Conservation (phyloP, 2,888 invertebrate genomes). For the Disparrhopalites patrizii region DNA sequence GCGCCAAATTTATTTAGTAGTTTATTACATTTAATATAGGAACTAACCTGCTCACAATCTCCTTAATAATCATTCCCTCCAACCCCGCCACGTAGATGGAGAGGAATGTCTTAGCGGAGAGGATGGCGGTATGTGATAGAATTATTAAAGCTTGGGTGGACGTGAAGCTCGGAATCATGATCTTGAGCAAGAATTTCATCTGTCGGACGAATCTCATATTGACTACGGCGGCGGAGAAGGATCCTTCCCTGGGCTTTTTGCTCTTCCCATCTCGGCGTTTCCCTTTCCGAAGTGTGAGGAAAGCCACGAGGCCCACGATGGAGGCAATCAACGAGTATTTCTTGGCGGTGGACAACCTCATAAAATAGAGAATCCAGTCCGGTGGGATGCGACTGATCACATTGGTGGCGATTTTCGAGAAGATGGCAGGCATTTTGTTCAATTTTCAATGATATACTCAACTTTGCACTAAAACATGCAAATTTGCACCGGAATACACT, state of each 20-base stretch:
- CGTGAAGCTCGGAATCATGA: slow-evolving; percentile 82
- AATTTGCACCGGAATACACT: no score
- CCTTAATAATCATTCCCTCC: slow-evolving; percentile 89
- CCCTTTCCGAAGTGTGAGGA: slow-evolving; percentile 2
- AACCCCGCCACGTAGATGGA: slow-evolving; percentile 95
- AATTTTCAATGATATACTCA: background rate
- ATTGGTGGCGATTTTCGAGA: slow-evolving; percentile 18
- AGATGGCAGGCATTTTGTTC: slow-evolving; percentile 16
- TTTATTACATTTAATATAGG: background rate
- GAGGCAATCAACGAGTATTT: slow-evolving; percentile 38
- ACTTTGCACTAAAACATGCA: no score
- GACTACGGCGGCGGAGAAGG: slow-evolving; percentile 50
- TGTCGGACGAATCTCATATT: slow-evolving; percentile 60
- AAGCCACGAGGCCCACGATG: slow-evolving; percentile 25
- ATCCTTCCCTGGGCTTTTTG: slow-evolving; percentile 24
- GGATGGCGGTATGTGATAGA: slow-evolving; percentile 76
- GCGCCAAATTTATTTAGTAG: background rate
- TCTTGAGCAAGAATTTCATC: slow-evolving; percentile 60
- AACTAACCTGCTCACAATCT: slow-evolving; percentile 75
- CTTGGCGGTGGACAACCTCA: slow-evolving; percentile 38
- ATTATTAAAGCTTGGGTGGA: slow-evolving; percentile 73
- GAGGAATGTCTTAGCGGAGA: slow-evolving; percentile 88
- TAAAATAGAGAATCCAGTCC: slow-evolving; percentile 43
- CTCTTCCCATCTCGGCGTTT: background rate
- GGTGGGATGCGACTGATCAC: slow-evolving; percentile 34